Percentiles rank a stretch among this genome's conserved stretches.
phyloP scores from a whole-genome alignment of 1,140 invertebrate species.

The Pseudoatta argentina region DNA sequence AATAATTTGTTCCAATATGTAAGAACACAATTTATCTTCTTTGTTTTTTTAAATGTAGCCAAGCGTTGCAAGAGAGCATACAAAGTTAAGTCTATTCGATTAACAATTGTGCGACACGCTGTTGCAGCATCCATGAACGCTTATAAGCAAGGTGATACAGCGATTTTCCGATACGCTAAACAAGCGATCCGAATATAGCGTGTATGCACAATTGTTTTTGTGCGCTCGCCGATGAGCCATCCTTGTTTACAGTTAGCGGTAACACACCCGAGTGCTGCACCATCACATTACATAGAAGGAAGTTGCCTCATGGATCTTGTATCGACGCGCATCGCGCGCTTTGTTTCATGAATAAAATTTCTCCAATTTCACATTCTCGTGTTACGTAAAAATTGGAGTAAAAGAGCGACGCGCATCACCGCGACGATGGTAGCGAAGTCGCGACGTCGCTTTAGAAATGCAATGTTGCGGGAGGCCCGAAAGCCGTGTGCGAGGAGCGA shows the following conservation, averaged over 20 bases:
- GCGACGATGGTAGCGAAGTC: not conserved
- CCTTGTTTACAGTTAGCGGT: not conserved
- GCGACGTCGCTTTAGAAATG: conserved; percentile 44
- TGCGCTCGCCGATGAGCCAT: conserved; percentile 1
- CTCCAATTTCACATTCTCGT: conserved; percentile 74
- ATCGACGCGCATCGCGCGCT: not conserved
- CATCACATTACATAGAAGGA: conserved; percentile 56
- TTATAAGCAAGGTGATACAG: not conserved
- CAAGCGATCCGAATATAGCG: conserved; percentile 3
- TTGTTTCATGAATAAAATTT: conserved; percentile 73
- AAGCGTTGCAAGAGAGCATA: not conserved
- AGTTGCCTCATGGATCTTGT: conserved; percentile 69
- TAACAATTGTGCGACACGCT: not conserved
- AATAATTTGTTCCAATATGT: not conserved
- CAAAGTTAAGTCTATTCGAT: conserved; percentile 18
- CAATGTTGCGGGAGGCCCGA: conserved; percentile 22
- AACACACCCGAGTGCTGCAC: not conserved
- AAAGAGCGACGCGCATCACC: conserved; percentile 49
- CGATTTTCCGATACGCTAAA: conserved; percentile 18
- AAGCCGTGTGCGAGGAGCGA: not conserved
- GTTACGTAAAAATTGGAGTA: conserved; percentile 77
- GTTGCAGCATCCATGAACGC: not conserved
- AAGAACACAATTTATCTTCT: not conserved
- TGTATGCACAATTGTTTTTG: conserved; percentile 33
- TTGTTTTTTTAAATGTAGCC: no score